Evolutionary conservation across 2,888 invertebrate species (phyloP).

Genomic region (Galerucella pusilla): DNA sequence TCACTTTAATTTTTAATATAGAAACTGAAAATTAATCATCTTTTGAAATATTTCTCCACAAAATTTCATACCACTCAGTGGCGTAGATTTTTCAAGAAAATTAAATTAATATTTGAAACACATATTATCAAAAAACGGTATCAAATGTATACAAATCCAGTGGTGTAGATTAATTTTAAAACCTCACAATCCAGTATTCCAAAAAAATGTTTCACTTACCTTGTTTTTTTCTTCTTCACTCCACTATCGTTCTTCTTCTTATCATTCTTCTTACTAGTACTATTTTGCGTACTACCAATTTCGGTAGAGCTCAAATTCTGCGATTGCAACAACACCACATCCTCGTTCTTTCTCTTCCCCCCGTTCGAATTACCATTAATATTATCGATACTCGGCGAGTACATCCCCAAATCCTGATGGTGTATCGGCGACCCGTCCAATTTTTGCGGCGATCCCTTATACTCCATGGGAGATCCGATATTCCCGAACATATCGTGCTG

Average conservation of each 20-base stretch:
- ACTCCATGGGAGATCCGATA: constrained; percentile 65
- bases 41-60: too few species aligned
- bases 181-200: neutral
- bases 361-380: constrained; percentile 52
- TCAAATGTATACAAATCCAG: too few species aligned
- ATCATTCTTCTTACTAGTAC: constrained; percentile 65
- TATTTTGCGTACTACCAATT: constrained; percentile 55
- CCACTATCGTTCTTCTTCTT: constrained; percentile 79
- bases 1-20: too few species aligned
- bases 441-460: constrained; percentile 66
- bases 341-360: constrained; percentile 62
- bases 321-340: constrained; percentile 64
- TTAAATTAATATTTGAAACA: too few species aligned
- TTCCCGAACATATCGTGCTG: constrained; percentile 65
- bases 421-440: constrained; percentile 63
- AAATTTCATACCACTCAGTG: too few species aligned
- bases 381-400: constrained; percentile 57
- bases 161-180: neutral
- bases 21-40: too few species aligned
- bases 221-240: constrained; percentile 92
- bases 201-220: constrained; percentile 67
- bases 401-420: constrained; percentile 63
- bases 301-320: constrained; percentile 64
- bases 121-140: too few species aligned
- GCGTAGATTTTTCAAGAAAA: too few species aligned